Evolutionary conservation across 2,888 invertebrate species (phyloP), one percentile per base, ranked within the genome.

Genomic region (Seira ritae): DNA sequence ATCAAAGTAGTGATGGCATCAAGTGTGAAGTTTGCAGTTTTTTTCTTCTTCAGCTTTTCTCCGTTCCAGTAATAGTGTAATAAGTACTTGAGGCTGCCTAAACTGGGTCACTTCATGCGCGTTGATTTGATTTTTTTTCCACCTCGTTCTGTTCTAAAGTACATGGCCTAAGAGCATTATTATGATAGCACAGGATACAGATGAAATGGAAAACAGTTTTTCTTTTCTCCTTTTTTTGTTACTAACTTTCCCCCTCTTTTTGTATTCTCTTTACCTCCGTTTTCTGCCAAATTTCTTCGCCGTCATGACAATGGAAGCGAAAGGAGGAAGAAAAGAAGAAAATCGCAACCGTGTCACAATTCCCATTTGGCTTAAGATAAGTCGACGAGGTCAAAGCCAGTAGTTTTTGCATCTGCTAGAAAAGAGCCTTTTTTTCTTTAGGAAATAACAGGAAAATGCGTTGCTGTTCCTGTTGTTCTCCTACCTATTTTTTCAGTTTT

Each of bases 261-360:
- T n/a, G 55, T n/a, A 17, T 55, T 55, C 15, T 55, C 55, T n/a
- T 55, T 55, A 55, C 6, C 55, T n/a, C n/a, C 12, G 15, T 55
- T 55, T 55, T 55, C 55, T 55, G 55, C 55, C 55, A 55, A 55
- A 17, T 55, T 55, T 31, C 8, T 55, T 55, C 55, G 3, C 15
- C 55, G 15, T 55, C 67, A 24, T 67, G 31, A 67, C 67, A 67
- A 67, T 24, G 67, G 15, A 31, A 20, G 15, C 2, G 10, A 66
- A 20, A 69, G 68, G 8, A 17, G 66, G 22, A 69, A 31, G 31
- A 31, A 31, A 31, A 31, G 31, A 46, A 75, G 55, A 76, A 71
- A 71, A 78, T 83, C 78, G 83, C 78, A 84, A 84, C 75, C 71
- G 84, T 84, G 84, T 84, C 84, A 79, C 84, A 79, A 84, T 84